Percentiles rank a stretch among this genome's conserved stretches.
phyloP scores from a whole-genome alignment of 2,797 vertebrate genomes.

The Aselliscus stoliczkanus region DNA sequence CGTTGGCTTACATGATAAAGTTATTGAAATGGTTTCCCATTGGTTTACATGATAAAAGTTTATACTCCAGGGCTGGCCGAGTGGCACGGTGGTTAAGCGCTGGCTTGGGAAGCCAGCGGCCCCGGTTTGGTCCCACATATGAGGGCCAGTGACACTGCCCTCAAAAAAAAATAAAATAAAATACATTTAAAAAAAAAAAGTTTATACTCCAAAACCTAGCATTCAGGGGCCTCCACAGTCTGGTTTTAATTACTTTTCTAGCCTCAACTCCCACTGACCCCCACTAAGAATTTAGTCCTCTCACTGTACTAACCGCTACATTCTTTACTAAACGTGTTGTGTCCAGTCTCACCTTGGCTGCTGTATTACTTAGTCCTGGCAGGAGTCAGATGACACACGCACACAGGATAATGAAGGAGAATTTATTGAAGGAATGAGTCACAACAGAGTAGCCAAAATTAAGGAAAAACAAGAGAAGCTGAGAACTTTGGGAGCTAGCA shows the following conservation, averaged over 20 bases:
- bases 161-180: no score
- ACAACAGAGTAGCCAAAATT: neutral
- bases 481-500: neutral
- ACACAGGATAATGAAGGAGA: neutral
- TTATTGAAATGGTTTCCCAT: neutral
- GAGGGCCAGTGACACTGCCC: no score
- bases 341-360: neutral
- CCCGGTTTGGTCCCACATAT: no score
- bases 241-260: neutral
- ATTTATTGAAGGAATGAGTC: neutral
- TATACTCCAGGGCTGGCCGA: no score
- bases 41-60: neutral
- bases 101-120: no score
- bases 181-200: no score
- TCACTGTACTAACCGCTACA: neutral
- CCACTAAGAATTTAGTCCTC: neutral
- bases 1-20: neutral
- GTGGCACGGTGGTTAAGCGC: no score
- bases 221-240: neutral
- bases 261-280: neutral
- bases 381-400: neutral
- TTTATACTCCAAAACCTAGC: neutral
- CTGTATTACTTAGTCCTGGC: neutral
- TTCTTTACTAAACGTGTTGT: neutral
- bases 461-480: neutral